Evolutionary conservation across 1,140 invertebrate genomes (phyloP), one percentile per base, ranked within the genome.

Genomic region (Ostrea edulis): DNA sequence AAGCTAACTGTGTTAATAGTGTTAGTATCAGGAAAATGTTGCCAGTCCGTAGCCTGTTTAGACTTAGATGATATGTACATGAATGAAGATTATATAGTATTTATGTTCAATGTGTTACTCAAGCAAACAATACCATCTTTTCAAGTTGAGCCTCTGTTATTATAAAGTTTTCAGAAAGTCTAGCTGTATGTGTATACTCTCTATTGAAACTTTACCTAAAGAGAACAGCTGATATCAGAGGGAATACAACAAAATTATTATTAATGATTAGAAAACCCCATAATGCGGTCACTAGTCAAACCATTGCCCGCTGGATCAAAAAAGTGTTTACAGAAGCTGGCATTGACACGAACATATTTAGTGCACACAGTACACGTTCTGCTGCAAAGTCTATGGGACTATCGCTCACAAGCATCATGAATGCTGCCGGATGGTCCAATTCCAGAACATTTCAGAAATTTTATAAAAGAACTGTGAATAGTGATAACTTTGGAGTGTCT

Each of bases 1-100:
- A 86, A 77, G 86, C 14, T 77, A n/a, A 55, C 54, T 29, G 85
- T 90, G 81, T 84, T 90, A 52, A 55, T 89, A 22, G 11, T 77
- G 3, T 44, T 90, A n/a, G 35, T 89, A 8, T 55, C 68, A 71
- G 68, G 68, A 71, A 8, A 4, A 35, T n/a, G 2, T 71, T 71
- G 68, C n/a, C 68, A 71, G 68, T 71, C 68, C 0, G 11, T 71
- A 71, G n/a, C 68, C n/a, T 71, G 8, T 8, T 35, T 71, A 71
- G 68, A 71, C n/a, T 17, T 35, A 14, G n/a, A 71, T 17, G 29
- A 71, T 71, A 71, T 71, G 68, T 25, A 71, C 29, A 35, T 71
- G n/a, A 25, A 71, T 71, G 29, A 71, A 17, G 68, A 71, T 9
- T 25, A 9, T 25, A 8, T 71, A 25, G 68, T 71, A 25, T n/a